Percentiles rank a stretch among this genome's conserved stretches.
These are phyloP conservation scores for Julus scanicus DNA, from an alignment of 2,888 invertebrate genomes.

Conservation along the genomic window DNA sequence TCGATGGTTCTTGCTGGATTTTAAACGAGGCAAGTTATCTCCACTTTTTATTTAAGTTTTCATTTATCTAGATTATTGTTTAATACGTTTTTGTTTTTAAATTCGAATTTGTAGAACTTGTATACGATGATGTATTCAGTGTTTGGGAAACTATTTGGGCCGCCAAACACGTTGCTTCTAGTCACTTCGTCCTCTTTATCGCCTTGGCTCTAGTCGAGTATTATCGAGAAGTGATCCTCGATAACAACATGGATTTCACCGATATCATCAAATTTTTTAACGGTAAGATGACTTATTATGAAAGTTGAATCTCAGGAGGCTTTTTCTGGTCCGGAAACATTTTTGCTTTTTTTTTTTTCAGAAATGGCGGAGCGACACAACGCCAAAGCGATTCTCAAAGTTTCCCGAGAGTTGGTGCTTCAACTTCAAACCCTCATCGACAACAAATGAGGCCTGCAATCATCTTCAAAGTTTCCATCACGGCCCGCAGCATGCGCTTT, in stretches of 20 bases:
- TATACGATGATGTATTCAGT: slow-evolving; percentile 90
- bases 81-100: background rate
- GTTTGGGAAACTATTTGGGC: slow-evolving; percentile 98
- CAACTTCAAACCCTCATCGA: slow-evolving; percentile 92
- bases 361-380: slow-evolving; percentile 98
- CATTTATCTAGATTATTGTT: background rate
- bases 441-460: slow-evolving; percentile 74
- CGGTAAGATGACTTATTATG: slow-evolving; percentile 74
- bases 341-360: slow-evolving; percentile 67
- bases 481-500: background rate
- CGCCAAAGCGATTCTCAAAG: slow-evolving; percentile 80
- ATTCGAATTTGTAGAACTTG: slow-evolving; percentile 73
- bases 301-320: no score
- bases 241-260: slow-evolving; percentile 97
- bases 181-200: slow-evolving; percentile 91
- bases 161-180: slow-evolving; percentile 85
- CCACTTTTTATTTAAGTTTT: slow-evolving; percentile 42
- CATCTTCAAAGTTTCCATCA: background rate
- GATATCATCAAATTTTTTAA: slow-evolving; percentile 99
- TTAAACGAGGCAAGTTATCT: slow-evolving; percentile 77
- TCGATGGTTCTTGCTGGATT: slow-evolving; percentile 96
- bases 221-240: slow-evolving; percentile 92
- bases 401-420: slow-evolving; percentile 86
- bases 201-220: slow-evolving; percentile 91
- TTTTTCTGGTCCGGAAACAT: background rate